Conservation (phyloP, 2,888 invertebrate genomes). For the Siphlonurus alternatus region DNA sequence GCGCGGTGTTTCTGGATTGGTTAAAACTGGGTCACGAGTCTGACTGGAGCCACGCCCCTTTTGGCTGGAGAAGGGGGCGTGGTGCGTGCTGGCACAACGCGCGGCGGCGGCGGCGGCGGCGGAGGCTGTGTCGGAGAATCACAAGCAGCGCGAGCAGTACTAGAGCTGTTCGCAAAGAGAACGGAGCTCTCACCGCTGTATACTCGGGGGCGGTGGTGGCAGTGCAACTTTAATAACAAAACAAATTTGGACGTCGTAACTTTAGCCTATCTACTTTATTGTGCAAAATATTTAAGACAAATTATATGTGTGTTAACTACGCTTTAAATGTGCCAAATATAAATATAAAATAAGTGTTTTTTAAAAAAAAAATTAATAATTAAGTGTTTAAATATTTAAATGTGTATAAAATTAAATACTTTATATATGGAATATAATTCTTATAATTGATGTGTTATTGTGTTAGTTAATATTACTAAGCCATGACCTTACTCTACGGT, state of each 20-base stretch:
- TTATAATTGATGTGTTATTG: not conserved
- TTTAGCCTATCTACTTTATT: not conserved
- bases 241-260: not conserved
- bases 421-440: not conserved
- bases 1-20: not conserved
- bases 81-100: not conserved
- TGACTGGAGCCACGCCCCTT: not conserved
- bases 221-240: not conserved
- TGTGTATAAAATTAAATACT: not conserved
- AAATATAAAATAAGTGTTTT: not conserved
- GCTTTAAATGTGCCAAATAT: not conserved
- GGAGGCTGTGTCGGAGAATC: no score
- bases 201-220: not conserved
- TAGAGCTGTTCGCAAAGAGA: no score
- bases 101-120: not conserved
- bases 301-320: not conserved
- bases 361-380: not conserved
- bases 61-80: not conserved
- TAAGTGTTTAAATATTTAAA: not conserved
- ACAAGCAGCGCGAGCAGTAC: no score
- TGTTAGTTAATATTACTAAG: no score
- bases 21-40: not conserved
- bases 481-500: not conserved
- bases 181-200: not conserved
- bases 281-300: not conserved